phyloP scores from a whole-genome alignment of 1,140 invertebrate species.

The Drosophila malerkotliana region DNA sequence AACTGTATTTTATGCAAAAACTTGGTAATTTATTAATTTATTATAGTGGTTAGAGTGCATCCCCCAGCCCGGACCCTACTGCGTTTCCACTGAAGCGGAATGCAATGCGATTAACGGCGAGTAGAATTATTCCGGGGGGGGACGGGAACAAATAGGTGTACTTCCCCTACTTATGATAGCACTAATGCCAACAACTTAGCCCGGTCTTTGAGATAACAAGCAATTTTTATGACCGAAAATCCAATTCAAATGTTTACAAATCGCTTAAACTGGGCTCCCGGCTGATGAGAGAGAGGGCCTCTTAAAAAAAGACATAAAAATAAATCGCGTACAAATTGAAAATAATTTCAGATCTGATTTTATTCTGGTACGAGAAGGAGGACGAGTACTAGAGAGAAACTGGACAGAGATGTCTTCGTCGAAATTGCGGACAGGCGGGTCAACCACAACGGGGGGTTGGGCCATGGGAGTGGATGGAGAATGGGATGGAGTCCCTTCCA shows the following conservation, averaged over 20 bases:
- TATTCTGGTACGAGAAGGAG: conserved; percentile 47
- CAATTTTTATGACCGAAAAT: conserved; percentile 78
- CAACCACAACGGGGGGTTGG: conserved; percentile 52
- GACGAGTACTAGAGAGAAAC: conserved; percentile 8
- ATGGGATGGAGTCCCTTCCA: conserved; percentile 55
- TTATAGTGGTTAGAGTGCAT: conserved; percentile 57
- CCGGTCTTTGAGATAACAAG: conserved; percentile 68
- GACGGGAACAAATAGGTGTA: conserved; percentile 64
- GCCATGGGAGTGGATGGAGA: neutral
- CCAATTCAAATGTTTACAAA: conserved; percentile 83
- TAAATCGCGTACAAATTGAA: conserved; percentile 84
- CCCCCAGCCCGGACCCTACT: conserved; percentile 9
- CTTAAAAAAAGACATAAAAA: conserved; percentile 77
- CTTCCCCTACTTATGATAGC: conserved; percentile 44
- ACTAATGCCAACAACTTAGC: conserved; percentile 64
- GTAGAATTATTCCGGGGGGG: conserved; percentile 28
- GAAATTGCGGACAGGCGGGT: conserved; percentile 72
- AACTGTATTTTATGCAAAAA: conserved; percentile 71
- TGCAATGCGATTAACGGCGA: conserved; percentile 69
- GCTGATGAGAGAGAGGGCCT: conserved; percentile 16
- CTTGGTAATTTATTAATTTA: conserved; percentile 78
- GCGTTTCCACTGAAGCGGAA: conserved; percentile 53
- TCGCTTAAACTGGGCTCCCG: conserved; percentile 67
- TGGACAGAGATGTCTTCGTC: conserved; percentile 66
- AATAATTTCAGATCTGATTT: conserved; percentile 84